These are phyloP conservation scores for Dyspetes luteomarginatus DNA, from an alignment of 2,888 invertebrate genomes.

Conservation along the genomic window DNA sequence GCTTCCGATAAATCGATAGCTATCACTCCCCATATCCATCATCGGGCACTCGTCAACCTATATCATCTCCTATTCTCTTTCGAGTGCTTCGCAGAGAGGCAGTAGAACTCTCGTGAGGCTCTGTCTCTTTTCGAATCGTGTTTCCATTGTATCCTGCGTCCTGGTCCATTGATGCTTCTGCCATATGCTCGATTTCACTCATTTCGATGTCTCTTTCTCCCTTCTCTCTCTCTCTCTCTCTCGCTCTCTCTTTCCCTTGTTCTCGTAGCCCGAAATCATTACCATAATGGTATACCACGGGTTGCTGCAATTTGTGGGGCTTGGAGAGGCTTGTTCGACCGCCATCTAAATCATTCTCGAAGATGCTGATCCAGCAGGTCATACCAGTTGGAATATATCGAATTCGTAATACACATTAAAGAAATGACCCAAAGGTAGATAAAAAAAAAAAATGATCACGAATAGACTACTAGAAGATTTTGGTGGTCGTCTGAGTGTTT, in stretches of 20 bases:
- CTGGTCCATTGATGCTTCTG: slow-evolving; percentile 39
- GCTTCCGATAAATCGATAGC: slow-evolving; percentile 68
- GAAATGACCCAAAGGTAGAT: no score
- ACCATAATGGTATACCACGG: slow-evolving; percentile 50
- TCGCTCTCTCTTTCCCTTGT: slow-evolving; percentile 5
- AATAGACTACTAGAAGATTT: no score
- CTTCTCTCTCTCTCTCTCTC: slow-evolving; percentile 13
- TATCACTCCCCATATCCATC: slow-evolving; percentile 57
- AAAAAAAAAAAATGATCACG: no score
- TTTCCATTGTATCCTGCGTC: slow-evolving; percentile 51
- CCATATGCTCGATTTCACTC: slow-evolving; percentile 37
- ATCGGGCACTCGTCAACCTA: slow-evolving; percentile 66
- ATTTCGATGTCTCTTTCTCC: slow-evolving; percentile 26
- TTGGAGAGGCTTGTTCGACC: slow-evolving; percentile 29
- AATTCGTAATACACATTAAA: no score
- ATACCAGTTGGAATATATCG: background rate
- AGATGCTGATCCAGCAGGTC: slow-evolving; percentile 56
- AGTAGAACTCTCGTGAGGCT: slow-evolving; percentile 8
- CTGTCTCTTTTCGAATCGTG: slow-evolving; percentile 46
- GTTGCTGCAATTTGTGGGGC: slow-evolving; percentile 57
- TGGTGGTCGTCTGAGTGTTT: no score
- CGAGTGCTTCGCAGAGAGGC: slow-evolving; percentile 59
- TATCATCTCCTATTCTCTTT: slow-evolving; percentile 70
- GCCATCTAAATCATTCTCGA: slow-evolving; percentile 50
- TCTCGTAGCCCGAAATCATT: slow-evolving; percentile 37